Conservation (phyloP, 2,888 invertebrate species). For the Oxytorus armatus region DNA sequence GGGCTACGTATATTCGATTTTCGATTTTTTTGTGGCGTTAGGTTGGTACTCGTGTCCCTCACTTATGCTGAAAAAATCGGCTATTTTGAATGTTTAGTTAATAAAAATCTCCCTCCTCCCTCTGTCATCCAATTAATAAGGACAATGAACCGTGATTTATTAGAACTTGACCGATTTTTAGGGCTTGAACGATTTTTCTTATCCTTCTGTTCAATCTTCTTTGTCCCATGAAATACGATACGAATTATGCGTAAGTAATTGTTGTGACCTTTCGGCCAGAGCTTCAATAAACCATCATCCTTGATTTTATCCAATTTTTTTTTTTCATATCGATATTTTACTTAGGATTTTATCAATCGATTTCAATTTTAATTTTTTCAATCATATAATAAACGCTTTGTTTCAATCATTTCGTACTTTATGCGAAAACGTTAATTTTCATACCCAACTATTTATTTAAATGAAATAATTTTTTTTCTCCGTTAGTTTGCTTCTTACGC, state of each 20-base stretch:
- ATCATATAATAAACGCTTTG: neutral
- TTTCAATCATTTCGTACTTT: neutral
- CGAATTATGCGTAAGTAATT: neutral
- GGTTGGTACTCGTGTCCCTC: too few relatives aligned
- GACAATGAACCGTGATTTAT: constrained; percentile 70
- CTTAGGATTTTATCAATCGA: too few relatives aligned
- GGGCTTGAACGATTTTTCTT: constrained; percentile 67
- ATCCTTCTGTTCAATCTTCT: neutral
- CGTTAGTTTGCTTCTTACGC: too few relatives aligned
- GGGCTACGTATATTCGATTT: too few relatives aligned
- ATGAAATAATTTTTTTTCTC: too few relatives aligned
- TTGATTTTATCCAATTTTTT: neutral
- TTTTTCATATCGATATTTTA: neutral
- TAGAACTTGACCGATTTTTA: constrained; percentile 69
- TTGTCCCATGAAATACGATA: neutral
- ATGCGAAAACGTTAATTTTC: neutral
- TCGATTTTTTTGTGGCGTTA: too few relatives aligned
- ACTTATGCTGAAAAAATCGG: too few relatives aligned
- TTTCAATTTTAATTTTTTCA: too few relatives aligned
- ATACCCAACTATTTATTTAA: too few relatives aligned
- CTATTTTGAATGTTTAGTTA: too few relatives aligned
- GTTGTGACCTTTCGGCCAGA: neutral
- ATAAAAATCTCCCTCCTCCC: constrained; percentile 24
- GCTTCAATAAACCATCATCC: neutral
- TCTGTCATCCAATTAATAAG: constrained; percentile 3